Conservation (phyloP, 2,797 vertebrate genomes). For the Muscicapa comitata region DNA sequence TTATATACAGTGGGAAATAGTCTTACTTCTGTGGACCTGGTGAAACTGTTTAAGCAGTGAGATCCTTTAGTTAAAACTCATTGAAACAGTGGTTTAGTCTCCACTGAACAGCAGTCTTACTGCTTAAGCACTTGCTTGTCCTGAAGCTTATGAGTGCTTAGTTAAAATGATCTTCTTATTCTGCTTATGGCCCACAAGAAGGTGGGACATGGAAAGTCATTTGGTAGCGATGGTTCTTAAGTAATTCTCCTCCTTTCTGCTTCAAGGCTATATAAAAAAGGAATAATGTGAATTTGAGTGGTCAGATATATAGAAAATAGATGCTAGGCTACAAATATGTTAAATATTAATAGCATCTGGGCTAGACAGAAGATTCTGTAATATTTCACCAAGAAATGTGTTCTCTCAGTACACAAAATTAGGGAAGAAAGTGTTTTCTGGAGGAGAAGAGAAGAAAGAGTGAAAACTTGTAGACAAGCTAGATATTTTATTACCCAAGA, state of each 20-base stretch:
- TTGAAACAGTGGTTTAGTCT: neutral
- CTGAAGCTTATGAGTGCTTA: neutral
- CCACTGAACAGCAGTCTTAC: neutral
- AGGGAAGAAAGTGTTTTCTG: neutral
- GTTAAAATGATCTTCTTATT: neutral
- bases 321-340: neutral
- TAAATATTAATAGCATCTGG: neutral
- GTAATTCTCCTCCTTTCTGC: neutral
- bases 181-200: neutral
- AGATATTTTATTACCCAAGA: neutral
- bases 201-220: neutral
- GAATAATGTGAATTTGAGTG: neutral
- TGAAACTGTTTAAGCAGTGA: neutral
- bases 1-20: neutral
- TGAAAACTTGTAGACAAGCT: neutral
- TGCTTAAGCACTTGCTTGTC: neutral
- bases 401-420: neutral
- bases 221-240: neutral
- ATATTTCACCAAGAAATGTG: neutral
- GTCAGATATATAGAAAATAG: neutral
- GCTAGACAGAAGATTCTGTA: neutral
- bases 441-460: neutral
- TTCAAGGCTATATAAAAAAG: neutral
- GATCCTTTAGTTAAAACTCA: neutral
- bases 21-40: neutral